Percentiles rank a stretch among this genome's conserved stretches.
Evolutionary conservation across 2,888 invertebrate genomes (phyloP).

Genomic region (Tetheella fluctuosa): DNA sequence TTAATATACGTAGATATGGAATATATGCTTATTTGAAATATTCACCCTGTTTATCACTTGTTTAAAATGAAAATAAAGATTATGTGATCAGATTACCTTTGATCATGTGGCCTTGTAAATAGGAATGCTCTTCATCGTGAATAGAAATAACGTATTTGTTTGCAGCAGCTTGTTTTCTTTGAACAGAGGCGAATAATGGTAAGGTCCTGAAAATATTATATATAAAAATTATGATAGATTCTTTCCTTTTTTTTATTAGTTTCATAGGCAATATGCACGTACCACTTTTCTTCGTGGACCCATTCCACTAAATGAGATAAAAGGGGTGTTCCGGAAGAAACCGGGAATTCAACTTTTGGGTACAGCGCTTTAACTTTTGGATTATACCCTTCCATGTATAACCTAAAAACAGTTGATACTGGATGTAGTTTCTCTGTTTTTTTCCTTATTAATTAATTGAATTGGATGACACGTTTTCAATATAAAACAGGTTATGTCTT

Average conservation of each 20-base stretch:
- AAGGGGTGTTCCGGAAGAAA: constrained; percentile 91
- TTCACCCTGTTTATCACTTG: too few relatives aligned
- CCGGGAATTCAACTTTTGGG: constrained; percentile 89
- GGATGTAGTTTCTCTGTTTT: too few relatives aligned
- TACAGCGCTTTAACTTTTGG: constrained; percentile 89
- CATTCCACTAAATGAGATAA: constrained; percentile 91
- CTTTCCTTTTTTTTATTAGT: too few relatives aligned
- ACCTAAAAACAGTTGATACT: constrained; percentile 63
- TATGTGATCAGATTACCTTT: constrained; percentile 43
- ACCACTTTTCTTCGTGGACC: constrained; percentile 90
- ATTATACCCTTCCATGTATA: constrained; percentile 89
- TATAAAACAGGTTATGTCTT: too few relatives aligned
- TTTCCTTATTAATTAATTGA: too few relatives aligned
- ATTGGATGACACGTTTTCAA: too few relatives aligned
- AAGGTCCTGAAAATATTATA: constrained; percentile 42
- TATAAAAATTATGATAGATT: background rate
- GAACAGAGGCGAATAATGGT: constrained; percentile 43
- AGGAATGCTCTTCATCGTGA: constrained; percentile 55
- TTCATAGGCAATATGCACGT: constrained; percentile 25
- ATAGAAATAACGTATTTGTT: constrained; percentile 44
- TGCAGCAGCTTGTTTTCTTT: constrained; percentile 43
- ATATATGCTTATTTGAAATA: too few relatives aligned
- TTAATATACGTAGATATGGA: too few relatives aligned
- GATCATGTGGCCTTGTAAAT: constrained; percentile 51
- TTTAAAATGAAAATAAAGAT: too few relatives aligned